Evolutionary conservation across 2,888 invertebrate genomes (phyloP).

Genomic region (Drosophila pseudotakahashii): DNA sequence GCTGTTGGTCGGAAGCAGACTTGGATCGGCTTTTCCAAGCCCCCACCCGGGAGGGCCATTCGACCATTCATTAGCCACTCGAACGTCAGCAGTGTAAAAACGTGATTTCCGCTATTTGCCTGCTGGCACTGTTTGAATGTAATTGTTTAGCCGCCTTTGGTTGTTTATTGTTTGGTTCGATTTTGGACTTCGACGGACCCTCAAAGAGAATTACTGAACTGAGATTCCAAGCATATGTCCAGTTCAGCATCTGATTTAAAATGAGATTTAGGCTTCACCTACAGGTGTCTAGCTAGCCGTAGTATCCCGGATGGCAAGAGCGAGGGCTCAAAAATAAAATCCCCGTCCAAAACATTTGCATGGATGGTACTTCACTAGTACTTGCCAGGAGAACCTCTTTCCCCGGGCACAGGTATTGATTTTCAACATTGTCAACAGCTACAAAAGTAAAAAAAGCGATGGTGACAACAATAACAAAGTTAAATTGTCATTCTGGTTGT

Average conservation of each 20-base stretch:
- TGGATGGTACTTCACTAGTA: neutral
- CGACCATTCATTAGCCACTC: slow-evolving; percentile 45
- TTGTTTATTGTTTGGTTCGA: slow-evolving; percentile 28
- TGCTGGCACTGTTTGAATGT: slow-evolving; percentile 26
- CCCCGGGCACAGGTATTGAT: slow-evolving; percentile 51
- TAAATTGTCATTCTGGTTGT: neutral
- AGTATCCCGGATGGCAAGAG: too few species aligned
- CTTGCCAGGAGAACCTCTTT: slow-evolving; percentile 4
- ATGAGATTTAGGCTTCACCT: neutral
- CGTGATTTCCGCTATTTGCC: slow-evolving; percentile 74
- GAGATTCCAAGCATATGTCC: neutral
- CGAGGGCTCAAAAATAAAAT: neutral
- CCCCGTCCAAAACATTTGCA: neutral
- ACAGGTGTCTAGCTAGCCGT: neutral
- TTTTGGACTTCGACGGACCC: neutral
- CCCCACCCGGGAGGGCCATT: slow-evolving; percentile 12
- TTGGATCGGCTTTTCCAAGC: slow-evolving; percentile 28
- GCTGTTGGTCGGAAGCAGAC: slow-evolving; percentile 51
- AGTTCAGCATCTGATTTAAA: neutral
- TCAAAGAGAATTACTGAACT: neutral
- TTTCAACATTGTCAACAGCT: slow-evolving; percentile 34
- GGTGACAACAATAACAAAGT: slow-evolving; percentile 12
- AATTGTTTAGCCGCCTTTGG: slow-evolving; percentile 53
- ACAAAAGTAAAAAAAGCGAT: slow-evolving; percentile 1
- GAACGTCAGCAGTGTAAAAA: slow-evolving; percentile 60